A percentile compares a stretch with the other conserved stretches of the same genome.
Conservation (phyloP, 2,888 invertebrate species). For the Phyto melanocephala region DNA sequence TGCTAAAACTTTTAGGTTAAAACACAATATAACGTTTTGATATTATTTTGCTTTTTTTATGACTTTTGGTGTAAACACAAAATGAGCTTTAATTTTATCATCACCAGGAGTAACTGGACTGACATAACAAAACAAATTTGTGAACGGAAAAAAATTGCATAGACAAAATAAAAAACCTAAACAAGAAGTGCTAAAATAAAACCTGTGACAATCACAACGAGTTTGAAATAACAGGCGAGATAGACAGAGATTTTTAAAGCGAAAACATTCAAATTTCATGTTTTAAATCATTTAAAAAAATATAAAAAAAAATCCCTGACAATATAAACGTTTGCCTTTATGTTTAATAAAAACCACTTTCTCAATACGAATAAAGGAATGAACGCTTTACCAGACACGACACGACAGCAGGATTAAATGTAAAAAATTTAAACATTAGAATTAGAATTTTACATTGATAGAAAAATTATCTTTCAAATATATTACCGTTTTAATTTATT, state of each 20-base stretch:
- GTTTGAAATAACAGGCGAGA: too few relatives aligned
- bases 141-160: slow-evolving; percentile 8
- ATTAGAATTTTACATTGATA: not conserved
- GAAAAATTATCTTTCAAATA: too few relatives aligned
- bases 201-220: not conserved
- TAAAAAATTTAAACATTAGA: not conserved
- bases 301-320: not conserved
- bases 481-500: too few relatives aligned
- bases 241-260: too few relatives aligned
- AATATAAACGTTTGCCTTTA: not conserved
- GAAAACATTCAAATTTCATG: not conserved
- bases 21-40: not conserved
- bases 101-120: slow-evolving; percentile 50
- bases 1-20: not conserved
- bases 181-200: not conserved
- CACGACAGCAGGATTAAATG: not conserved
- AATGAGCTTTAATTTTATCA: slow-evolving; percentile 22
- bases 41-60: slow-evolving; percentile 10
- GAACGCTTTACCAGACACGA: not conserved
- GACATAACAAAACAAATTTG: slow-evolving; percentile 53
- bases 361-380: not conserved
- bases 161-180: not conserved
- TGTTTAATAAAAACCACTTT: not conserved
- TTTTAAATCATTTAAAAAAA: slow-evolving; percentile 9
- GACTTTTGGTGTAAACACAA: not conserved